phyloP scores from a whole-genome alignment of 2,797 vertebrate species.

The Cryptoprocta ferox region DNA sequence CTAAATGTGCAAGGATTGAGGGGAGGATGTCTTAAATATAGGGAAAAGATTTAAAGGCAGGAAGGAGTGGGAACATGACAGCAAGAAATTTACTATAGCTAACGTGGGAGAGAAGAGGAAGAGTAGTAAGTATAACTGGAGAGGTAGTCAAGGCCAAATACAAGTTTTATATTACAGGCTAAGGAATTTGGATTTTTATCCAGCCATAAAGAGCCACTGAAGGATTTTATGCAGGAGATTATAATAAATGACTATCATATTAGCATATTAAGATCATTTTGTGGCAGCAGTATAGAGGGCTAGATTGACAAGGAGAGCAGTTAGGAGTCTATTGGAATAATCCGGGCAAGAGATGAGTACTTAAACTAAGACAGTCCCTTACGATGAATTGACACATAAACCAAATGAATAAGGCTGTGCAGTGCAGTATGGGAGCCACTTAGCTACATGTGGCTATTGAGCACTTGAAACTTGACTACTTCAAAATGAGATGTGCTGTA shows the following conservation, averaged over 20 bases:
- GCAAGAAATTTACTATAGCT: not conserved
- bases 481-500: not conserved
- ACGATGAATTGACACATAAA: not conserved
- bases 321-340: not conserved
- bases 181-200: slow-evolving; percentile 27
- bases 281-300: not conserved
- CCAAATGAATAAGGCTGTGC: not conserved
- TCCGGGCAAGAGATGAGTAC: not conserved
- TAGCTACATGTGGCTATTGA: not conserved
- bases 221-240: not conserved
- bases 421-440: not conserved
- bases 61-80: not conserved
- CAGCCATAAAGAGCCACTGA: not conserved
- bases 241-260: not conserved
- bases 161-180: not conserved
- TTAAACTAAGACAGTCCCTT: not conserved
- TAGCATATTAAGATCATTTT: not conserved
- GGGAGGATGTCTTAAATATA: not conserved
- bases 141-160: not conserved
- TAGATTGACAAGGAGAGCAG: not conserved
- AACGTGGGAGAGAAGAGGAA: not conserved
- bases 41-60: slow-evolving; percentile 28
- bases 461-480: not conserved
- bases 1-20: not conserved
- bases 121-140: not conserved